Conservation (phyloP, 2,888 invertebrate species). For the Sepioteuthis lessoniana region DNA sequence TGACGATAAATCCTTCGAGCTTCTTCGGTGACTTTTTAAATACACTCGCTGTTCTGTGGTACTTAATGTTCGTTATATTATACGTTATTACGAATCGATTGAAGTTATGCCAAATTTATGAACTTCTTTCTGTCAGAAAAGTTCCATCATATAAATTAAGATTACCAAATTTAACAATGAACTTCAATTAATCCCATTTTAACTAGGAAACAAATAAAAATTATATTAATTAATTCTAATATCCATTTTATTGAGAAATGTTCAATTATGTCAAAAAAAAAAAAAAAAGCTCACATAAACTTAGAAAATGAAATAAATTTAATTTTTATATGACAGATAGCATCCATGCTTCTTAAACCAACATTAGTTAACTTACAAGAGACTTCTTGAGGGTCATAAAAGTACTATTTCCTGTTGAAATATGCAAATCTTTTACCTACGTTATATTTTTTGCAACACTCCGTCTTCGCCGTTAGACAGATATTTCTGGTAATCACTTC, state of each 20-base stretch:
- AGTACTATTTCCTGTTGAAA: background rate
- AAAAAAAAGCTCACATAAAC: background rate
- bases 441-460: too few species aligned
- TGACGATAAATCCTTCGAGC: too few species aligned
- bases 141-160: background rate
- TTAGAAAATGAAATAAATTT: background rate
- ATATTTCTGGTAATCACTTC: background rate
- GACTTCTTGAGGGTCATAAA: background rate
- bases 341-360: background rate
- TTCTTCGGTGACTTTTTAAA: too few species aligned
- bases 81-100: background rate
- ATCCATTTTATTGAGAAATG: background rate
- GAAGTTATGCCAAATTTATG: background rate
- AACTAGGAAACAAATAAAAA: background rate
- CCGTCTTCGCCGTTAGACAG: background rate
- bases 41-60: background rate
- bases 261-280: background rate
- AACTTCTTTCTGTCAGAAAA: background rate
- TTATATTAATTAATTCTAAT: background rate
- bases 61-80: background rate
- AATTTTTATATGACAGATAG: background rate
- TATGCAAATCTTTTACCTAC: too few species aligned
- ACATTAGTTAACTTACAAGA: background rate
- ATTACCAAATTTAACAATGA: background rate
- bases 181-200: background rate